phyloP scores from a whole-genome alignment of 1,140 invertebrate genomes.

The Papilio helenus region DNA sequence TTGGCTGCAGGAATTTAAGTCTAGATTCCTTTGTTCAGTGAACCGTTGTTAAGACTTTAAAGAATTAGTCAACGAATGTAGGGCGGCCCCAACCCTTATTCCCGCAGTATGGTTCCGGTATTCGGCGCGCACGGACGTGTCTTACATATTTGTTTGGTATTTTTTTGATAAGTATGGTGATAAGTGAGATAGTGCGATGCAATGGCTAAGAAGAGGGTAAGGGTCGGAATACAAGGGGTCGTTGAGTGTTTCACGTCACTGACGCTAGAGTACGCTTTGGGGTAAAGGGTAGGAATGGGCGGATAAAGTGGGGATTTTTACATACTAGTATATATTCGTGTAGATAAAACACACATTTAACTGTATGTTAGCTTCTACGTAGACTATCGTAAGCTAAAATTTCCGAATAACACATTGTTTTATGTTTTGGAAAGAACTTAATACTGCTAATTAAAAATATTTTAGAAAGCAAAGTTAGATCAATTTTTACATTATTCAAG shows the following conservation, averaged over 20 bases:
- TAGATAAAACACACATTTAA: too few species aligned
- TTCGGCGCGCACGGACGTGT: slow-evolving; percentile 48
- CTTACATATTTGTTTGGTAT: slow-evolving; percentile 44
- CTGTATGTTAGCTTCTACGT: too few species aligned
- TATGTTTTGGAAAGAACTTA: too few species aligned
- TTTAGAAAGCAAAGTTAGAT: not conserved
- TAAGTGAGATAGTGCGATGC: slow-evolving; percentile 38
- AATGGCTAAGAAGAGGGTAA: slow-evolving; percentile 79
- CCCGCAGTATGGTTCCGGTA: slow-evolving; percentile 57
- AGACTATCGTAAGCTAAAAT: too few species aligned
- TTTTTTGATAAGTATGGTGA: slow-evolving; percentile 48
- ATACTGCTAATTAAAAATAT: too few species aligned
- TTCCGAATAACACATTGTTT: too few species aligned
- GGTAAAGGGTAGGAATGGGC: not conserved
- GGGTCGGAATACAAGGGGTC: slow-evolving; percentile 41
- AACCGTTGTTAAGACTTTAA: slow-evolving; percentile 45
- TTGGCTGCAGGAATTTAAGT: not conserved
- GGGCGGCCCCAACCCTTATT: slow-evolving; percentile 59
- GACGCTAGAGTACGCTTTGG: not conserved
- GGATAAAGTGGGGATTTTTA: not conserved
- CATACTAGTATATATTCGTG: not conserved
- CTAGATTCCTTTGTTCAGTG: slow-evolving; percentile 25
- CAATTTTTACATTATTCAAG: not conserved
- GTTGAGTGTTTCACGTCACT: slow-evolving; percentile 33
- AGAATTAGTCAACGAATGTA: slow-evolving; percentile 48